Evolutionary conservation across 2,113 vertebrate genomes (phyloP), one percentile per base, ranked within the genome.

Genomic region (Thryonomys swinderianus): DNA sequence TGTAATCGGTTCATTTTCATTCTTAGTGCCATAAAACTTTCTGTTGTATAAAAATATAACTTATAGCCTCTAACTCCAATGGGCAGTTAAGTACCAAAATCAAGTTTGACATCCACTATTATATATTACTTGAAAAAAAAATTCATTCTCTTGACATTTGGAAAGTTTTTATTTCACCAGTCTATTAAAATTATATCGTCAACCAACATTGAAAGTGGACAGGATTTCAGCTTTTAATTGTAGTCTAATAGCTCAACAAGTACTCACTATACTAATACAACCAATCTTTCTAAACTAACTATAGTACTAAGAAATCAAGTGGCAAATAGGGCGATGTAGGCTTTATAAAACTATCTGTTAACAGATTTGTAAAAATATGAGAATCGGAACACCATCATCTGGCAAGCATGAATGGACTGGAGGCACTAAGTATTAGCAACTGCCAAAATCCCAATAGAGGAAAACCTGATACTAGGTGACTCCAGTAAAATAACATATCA

Each of bases 261-360:
- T 32, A 4, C 30, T 13, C 13, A 34, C 53, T 82, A 30, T 7
- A 5, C 37, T 32, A 32, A 42, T 62, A 42, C 2, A 82, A 55
- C 45, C 25, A 74, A 48, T 34, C 84, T 69, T 84, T 37, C 55
- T 69, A 84, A 88, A 76, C 40, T 34, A 88, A 76, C 40, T 34
- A 88, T 0, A 95, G 16, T 53, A 84, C 59, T 84, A 67, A 88
- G 69, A 23, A 81, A 88, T 78, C 61, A 95, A 83, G 61, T 32
- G 45, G 69, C 32, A 95, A 79, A 59, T 57, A 59, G 66, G 13
- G 20, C 7, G 16, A 83, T 66, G 18, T 16, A 51, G 88, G 74
- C 59, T 88, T 74, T 48, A 69, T 80, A 91, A 82, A 91, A 83
- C 67, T 48, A 82, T 69, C 10, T 48, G 57, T 62, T 74, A 57